Evolutionary conservation across 2,888 invertebrate genomes (phyloP), one percentile per base, ranked within the genome.

Genomic region (Tricholauxania praeusta): DNA sequence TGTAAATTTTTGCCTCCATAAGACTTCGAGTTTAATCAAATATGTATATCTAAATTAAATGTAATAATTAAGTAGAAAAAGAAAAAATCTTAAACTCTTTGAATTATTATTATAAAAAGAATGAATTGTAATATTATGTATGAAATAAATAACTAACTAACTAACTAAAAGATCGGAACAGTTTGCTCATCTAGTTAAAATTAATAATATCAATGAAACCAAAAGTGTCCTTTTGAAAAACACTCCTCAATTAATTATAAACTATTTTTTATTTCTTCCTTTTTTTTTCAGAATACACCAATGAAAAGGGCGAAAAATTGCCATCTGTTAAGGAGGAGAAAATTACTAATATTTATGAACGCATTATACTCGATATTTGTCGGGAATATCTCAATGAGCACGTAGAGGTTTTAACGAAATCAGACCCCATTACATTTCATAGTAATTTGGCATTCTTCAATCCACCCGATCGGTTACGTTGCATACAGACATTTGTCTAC

Each of bases 281-380:
- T 60, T 55, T 52, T 32, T 72, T 71, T 69, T 19, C 67, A 82
- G 83, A 81, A 75, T 80, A 80, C 77, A 79, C 78, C 52, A 81
- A 79, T 72, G 79, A 81, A 80, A 72, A 81, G 59, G 80, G 80
- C 72, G 80, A 79, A 72, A 81, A 81, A 69, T 74, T 79, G 12
- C 78, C 82, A 39, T 83, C 83, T 39, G 81, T 85, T 60, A 77
- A 82, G 75, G 81, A 82, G 17, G 85, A 84, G 74, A 81, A 82
- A 73, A 84, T 89, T 51, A 85, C 87, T 67, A 89, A 88, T 73
- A 86, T 89, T 48, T 91, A 90, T 80, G 90, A 89, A 77, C 89
- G 89, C 73, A 91, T 91, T 77, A 86, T 92, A 22, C 90, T 92
- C 75, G 90, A 91, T 83, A 86, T 92, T n/a, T 90, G 91, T 79